Evolutionary conservation across 2,113 vertebrate species (phyloP).

Genomic region (Engystomops pustulosus): DNA sequence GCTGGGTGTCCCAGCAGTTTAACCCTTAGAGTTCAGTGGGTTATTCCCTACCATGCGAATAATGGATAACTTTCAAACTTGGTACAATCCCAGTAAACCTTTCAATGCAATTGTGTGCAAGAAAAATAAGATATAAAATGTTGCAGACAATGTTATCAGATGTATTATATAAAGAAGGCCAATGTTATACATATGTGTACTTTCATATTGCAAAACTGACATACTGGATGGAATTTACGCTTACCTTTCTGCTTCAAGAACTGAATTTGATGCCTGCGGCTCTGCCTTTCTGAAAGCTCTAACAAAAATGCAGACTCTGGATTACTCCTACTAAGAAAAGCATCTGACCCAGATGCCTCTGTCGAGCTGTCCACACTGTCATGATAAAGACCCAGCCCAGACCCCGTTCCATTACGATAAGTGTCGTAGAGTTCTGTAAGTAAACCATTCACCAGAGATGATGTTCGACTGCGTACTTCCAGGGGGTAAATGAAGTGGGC

Average conservation of each 20-base stretch:
- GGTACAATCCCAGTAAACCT: too few species aligned
- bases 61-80: too few species aligned
- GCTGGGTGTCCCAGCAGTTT: too few species aligned
- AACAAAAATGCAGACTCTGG: conserved; percentile 78
- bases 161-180: too few species aligned
- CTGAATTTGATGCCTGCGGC: conserved; percentile 78
- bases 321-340: conserved; percentile 75
- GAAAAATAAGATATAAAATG: too few species aligned
- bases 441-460: conserved; percentile 89
- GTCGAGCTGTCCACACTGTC: conserved; percentile 90
- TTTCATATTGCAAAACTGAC: too few species aligned
- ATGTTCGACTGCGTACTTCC: conserved; percentile 68
- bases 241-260: conserved; percentile 92
- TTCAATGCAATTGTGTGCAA: too few species aligned
- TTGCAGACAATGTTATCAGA: too few species aligned
- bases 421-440: conserved; percentile 91
- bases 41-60: too few species aligned
- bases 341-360: conserved; percentile 87
- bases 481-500: conserved; percentile 18
- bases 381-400: conserved; percentile 61
- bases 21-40: too few species aligned
- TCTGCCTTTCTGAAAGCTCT: conserved; percentile 84
- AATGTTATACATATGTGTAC: too few species aligned
- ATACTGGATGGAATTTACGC: background rate
- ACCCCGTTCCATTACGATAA: conserved; percentile 64